phyloP scores from a whole-genome alignment of 2,113 vertebrate species.

The Boulengeromyrus knoepffleri region DNA sequence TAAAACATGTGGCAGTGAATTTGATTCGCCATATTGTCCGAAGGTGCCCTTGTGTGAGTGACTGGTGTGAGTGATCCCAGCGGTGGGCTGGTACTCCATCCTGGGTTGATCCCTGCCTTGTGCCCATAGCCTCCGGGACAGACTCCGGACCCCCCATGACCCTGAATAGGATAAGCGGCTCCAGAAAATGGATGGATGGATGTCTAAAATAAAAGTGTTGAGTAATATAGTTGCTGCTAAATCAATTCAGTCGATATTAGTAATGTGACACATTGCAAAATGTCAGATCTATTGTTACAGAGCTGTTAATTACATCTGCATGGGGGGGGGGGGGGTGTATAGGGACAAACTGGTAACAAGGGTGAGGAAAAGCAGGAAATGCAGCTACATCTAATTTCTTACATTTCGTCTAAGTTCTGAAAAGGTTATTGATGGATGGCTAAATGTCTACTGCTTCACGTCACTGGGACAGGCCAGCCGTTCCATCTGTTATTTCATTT shows the following conservation, averaged over 20 bases:
- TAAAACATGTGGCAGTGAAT: not conserved
- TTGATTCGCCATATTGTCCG: not conserved
- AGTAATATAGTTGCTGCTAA: no score
- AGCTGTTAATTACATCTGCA: no score
- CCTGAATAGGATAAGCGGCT: not conserved
- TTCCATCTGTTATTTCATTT: no score
- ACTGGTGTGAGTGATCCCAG: not conserved
- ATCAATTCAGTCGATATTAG: no score
- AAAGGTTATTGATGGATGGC: no score
- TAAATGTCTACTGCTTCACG: no score
- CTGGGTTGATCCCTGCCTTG: not conserved
- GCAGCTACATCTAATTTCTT: not conserved
- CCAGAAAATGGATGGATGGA: not conserved
- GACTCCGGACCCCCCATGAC: not conserved
- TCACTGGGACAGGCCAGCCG: no score
- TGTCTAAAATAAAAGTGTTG: no score
- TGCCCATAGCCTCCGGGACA: not conserved
- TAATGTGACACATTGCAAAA: no score
- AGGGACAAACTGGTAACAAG: not conserved
- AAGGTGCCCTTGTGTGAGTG: not conserved
- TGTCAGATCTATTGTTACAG: no score
- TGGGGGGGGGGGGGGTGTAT: not conserved
- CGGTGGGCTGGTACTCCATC: not conserved
- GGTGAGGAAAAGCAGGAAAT: not conserved
- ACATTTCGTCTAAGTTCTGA: no score